Evolutionary conservation across 2,113 vertebrate species (phyloP).

Genomic region (Apodemus speciosus): DNA sequence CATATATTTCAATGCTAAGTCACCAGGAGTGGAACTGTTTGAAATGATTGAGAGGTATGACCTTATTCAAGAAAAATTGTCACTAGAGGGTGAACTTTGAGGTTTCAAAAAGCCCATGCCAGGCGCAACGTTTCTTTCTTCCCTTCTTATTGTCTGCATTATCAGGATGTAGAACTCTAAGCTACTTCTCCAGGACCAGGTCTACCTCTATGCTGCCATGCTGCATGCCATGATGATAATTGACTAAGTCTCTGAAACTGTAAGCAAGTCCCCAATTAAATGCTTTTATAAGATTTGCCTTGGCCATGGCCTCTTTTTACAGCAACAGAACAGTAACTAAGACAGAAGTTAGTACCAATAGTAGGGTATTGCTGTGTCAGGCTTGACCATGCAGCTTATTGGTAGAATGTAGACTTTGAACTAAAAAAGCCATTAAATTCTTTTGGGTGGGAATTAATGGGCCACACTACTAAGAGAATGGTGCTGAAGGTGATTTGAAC

Average conservation of each 20-base stretch:
- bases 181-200: background rate
- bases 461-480: background rate
- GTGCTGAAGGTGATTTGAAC: background rate
- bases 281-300: background rate
- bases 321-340: background rate
- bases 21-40: background rate
- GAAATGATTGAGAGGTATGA: background rate
- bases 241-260: background rate
- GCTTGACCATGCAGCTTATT: background rate
- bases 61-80: background rate
- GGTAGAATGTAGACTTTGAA: background rate
- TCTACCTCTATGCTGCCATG: background rate
- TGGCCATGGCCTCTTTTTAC: background rate
- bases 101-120: background rate
- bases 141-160: background rate
- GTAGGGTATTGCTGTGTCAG: background rate
- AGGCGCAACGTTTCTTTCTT: background rate
- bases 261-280: background rate
- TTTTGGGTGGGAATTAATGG: background rate
- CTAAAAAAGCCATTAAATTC: background rate
- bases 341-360: background rate
- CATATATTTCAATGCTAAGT: background rate
- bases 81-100: background rate
- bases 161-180: background rate
- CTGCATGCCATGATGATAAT: background rate